Evolutionary conservation across 2,888 invertebrate species (phyloP), one percentile per base, ranked within the genome.

Genomic region (Parochlus steinenii): DNA sequence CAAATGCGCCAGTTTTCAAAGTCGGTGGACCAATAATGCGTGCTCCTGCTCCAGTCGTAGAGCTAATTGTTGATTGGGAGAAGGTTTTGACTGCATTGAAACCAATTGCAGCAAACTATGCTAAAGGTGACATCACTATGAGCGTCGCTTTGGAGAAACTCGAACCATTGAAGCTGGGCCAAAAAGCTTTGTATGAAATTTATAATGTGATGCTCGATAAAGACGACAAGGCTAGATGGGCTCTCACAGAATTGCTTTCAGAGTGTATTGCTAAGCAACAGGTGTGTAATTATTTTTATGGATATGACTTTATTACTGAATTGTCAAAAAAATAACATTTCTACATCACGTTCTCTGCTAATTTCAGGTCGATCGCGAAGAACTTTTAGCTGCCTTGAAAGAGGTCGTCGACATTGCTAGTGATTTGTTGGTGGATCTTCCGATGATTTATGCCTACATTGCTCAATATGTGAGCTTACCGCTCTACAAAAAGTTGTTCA

Each of bases 1-100:
- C n/a, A n/a, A n/a, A 29, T 6, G 36, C 36, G 3, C 36, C 36
- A 16, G 36, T 30, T 36, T n/a, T n/a, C n/a, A n/a, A n/a, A n/a
- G n/a, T n/a, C n/a, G n/a, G n/a, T n/a, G 30, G 36, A 12, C 28
- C 29, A 20, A 28, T 35, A 29, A 18, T 28, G 14, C 18, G 16
- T 12, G n/a, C 30, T 10, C 22, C 8, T 6, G 11, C 5, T 15
- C 32, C 15, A 7, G 36, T 30, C 8, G 17, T 3, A 11, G 12
- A 15, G 11, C 30, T 36, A 11, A 30, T 36, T 18, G 17, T 15
- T 10, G 15, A 30, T 17, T 23, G 22, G 2, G 24, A 29, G 3
- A 22, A 36, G 18, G 30, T 30, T 11, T 16, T 15, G 6, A 28
- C 23, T 12, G 12, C 19, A 7, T 16, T 30, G 24, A 36, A 36